These are phyloP conservation scores for Takifugu bimaculatus DNA, from an alignment of 2,113 vertebrate genomes.

Conservation along the genomic window DNA sequence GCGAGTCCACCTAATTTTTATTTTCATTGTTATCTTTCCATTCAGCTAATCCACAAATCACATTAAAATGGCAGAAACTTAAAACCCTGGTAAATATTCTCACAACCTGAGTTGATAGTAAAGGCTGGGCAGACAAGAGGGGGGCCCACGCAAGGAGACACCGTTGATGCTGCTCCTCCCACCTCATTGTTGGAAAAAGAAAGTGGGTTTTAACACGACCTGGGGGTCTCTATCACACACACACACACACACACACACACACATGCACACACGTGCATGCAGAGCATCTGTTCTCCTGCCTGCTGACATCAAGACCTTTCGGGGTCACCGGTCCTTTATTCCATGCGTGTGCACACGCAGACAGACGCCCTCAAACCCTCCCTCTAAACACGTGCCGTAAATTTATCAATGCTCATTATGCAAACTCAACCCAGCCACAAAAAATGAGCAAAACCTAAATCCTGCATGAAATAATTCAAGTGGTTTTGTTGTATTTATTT, in stretches of 20 bases:
- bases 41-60: neutral
- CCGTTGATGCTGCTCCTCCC: conserved; percentile 38
- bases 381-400: conserved; percentile 59
- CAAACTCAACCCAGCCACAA: conserved; percentile 3
- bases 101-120: neutral
- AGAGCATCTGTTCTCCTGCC: conserved; percentile 73
- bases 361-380: neutral
- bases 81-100: neutral
- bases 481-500: neutral
- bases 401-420: conserved; percentile 60
- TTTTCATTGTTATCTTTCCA: neutral
- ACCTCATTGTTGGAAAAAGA: conserved; percentile 50
- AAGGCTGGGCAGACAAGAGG: conserved; percentile 25
- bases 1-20: neutral
- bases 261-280: conserved; percentile 20
- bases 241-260: conserved; percentile 19
- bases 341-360: conserved; percentile 1
- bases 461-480: neutral
- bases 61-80: neutral
- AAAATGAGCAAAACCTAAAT: neutral
- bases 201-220: conserved; percentile 62
- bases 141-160: conserved; percentile 19
- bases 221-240: conserved; percentile 40
- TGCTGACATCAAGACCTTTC: conserved; percentile 58
- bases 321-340: conserved; percentile 48